These are phyloP conservation scores for Maconellicoccus hirsutus DNA, from an alignment of 1,140 invertebrate species.

Conservation along the genomic window DNA sequence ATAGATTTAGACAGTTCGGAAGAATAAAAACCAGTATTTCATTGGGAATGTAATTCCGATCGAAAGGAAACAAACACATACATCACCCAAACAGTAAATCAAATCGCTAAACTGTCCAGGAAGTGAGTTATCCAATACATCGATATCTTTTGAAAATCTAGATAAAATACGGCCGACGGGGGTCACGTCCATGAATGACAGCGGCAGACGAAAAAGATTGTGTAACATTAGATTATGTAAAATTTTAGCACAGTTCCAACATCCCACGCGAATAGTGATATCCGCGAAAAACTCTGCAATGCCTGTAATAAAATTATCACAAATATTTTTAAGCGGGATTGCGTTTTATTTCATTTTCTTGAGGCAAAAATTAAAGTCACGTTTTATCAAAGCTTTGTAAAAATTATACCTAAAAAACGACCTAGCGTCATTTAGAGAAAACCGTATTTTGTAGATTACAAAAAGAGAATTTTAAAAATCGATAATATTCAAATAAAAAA, in stretches of 20 bases:
- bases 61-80: constrained; percentile 29
- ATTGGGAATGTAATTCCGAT: neutral
- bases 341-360: neutral
- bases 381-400: too few relatives aligned
- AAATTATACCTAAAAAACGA: too few relatives aligned
- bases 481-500: too few relatives aligned
- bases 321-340: neutral
- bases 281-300: constrained; percentile 23
- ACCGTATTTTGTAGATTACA: neutral
- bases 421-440: too few relatives aligned
- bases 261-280: constrained; percentile 36
- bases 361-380: too few relatives aligned
- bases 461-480: too few relatives aligned
- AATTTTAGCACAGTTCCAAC: constrained; percentile 49
- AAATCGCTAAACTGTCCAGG: constrained; percentile 20
- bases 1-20: too few relatives aligned
- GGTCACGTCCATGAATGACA: constrained; percentile 65
- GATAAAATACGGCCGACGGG: constrained; percentile 60
- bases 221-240: constrained; percentile 65
- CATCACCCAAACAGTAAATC: constrained; percentile 24
- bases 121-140: constrained; percentile 47
- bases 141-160: constrained; percentile 60
- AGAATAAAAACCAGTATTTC: neutral
- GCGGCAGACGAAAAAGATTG: constrained; percentile 59
- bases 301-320: constrained; percentile 21